Evolutionary conservation across 1,140 invertebrate genomes (phyloP), one percentile per base, ranked within the genome.

Genomic region (Prorops nasuta): DNA sequence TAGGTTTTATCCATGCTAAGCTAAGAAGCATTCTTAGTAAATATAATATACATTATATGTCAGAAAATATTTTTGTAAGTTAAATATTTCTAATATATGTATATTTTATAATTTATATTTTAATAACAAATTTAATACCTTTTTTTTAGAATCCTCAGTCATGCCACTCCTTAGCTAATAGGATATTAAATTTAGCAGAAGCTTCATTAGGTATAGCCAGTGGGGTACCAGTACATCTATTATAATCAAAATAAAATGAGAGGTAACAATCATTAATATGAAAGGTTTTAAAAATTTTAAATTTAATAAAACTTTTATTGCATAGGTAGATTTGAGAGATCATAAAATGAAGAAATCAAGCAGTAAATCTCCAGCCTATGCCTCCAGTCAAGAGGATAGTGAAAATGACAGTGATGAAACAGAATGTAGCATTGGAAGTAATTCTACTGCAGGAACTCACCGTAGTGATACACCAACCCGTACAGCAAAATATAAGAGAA

Each of bases 381-480:
- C 71, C 6, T 76, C 73, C 10, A 77, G 73, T 49, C 71, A 73
- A 35, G 74, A 78, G 43, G 74, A 78, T 3, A 75, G 73, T 32
- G 73, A 78, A 14, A 76, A 78, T 47, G 71, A 76, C 0, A 76
- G 72, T 41, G 87, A 89, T 71, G 87, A 91, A 65, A 90, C 89
- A 31, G 76, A 78, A 49, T 90, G 87, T 16, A 92, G 90, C 68
- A 85, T 92, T 45, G 89, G 89, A 31, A 94, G 90, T 72, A 88
- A 88, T 51, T 89, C 87, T 1, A 91, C 88, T 18, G 90, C 88
- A 10, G 89, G 91, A 49, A 90, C 89, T 50, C 92, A 91, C 10
- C 81, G 91, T 19, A 94, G 91, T 76, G 91, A 91, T 58, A 94
- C 92, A 21, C 91, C 92, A 3, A 93, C 89, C 19, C 83, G 83